These are phyloP conservation scores for Catalaphyllia jardinei DNA, from an alignment of 64 coral and sea anemone species.

Conservation along the genomic window DNA sequence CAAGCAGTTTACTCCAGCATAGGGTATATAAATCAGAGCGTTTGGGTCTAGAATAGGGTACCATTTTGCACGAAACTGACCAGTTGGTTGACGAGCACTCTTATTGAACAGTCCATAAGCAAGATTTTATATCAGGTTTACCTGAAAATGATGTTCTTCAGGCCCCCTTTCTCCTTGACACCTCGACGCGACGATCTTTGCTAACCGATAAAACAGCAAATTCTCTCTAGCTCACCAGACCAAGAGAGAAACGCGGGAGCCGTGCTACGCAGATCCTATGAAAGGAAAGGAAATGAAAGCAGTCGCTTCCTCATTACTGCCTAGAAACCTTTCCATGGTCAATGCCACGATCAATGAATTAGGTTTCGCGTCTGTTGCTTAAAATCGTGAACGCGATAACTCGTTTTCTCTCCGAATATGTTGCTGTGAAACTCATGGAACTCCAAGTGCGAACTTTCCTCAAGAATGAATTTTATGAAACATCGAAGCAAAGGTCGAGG, in stretches of 20 bases:
- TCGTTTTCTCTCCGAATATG: constrained; percentile 29
- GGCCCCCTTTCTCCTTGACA: not conserved
- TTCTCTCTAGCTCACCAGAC: not conserved
- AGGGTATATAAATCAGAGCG: too few relatives aligned
- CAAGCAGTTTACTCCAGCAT: too few relatives aligned
- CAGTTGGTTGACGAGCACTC: too few relatives aligned
- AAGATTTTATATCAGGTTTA: too few relatives aligned
- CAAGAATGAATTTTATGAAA: constrained; percentile 23
- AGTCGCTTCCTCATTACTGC: constrained; percentile 25
- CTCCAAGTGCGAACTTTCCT: constrained; percentile 18
- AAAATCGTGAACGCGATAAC: constrained; percentile 29
- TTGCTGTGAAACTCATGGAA: constrained; percentile 45
- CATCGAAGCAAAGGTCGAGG: constrained; percentile 30
- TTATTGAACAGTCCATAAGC: too few relatives aligned
- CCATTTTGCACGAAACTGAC: too few relatives aligned
- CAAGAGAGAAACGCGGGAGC: constrained; percentile 25
- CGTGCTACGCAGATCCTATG: constrained; percentile 37
- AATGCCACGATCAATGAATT: constrained; percentile 9
- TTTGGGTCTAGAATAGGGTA: too few relatives aligned
- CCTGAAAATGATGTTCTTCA: too few relatives aligned
- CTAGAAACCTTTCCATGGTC: constrained; percentile 33
- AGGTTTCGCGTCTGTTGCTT: constrained; percentile 1
- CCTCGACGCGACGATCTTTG: not conserved
- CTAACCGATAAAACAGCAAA: not conserved
- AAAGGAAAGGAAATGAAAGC: constrained; percentile 44